phyloP scores from a whole-genome alignment of 2,113 vertebrate species.

The Origma solitaria region DNA sequence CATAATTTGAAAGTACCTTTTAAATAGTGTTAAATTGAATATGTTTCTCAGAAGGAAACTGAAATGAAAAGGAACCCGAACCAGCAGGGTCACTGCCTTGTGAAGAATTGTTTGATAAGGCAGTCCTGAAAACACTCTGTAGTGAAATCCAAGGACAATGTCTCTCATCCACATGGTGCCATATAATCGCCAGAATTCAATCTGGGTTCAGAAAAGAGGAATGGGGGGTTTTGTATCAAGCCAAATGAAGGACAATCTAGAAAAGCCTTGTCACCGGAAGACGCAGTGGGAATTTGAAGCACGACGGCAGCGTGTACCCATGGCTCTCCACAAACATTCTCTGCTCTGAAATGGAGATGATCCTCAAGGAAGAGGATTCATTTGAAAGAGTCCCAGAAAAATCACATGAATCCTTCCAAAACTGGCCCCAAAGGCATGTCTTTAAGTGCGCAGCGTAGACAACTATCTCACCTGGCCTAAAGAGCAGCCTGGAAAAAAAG shows the following conservation, averaged over 20 bases:
- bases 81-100: neutral
- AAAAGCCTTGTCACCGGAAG: neutral
- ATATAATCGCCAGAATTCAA: neutral
- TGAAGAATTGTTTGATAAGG: neutral
- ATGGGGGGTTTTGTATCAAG: accelerated
- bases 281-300: neutral
- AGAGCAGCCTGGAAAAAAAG: neutral
- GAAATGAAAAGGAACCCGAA: neutral
- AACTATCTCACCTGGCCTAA: neutral
- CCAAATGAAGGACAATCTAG: neutral
- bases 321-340: neutral
- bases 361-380: neutral
- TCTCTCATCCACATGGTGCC: neutral
- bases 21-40: neutral
- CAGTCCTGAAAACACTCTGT: neutral
- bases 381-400: neutral
- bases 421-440: neutral
- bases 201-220: neutral
- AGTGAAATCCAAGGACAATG: neutral
- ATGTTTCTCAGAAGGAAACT: neutral
- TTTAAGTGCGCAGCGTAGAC: neutral
- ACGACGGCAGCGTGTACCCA: neutral
- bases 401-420: neutral
- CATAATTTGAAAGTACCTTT: neutral
- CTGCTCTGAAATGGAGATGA: neutral